Evolutionary conservation across 2,797 vertebrate genomes (phyloP).

Genomic region (Myioborus melanocephalus): DNA sequence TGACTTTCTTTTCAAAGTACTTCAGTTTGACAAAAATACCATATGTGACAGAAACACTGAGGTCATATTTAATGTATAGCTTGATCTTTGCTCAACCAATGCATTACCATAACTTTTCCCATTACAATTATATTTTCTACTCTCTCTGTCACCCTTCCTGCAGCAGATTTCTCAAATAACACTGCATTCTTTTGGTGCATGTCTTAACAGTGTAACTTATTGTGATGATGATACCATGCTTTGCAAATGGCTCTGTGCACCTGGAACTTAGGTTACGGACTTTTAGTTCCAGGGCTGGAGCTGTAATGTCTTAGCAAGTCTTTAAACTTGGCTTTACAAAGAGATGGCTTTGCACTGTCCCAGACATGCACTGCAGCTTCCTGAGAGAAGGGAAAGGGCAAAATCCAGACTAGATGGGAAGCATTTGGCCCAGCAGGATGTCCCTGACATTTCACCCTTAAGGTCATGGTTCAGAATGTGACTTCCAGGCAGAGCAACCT

Average conservation of each 20-base stretch:
- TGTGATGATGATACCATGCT: constrained; percentile 51
- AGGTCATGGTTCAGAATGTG: constrained; percentile 67
- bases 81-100: neutral
- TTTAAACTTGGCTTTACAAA: constrained; percentile 61
- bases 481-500: constrained; percentile 61
- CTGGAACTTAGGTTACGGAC: constrained; percentile 58
- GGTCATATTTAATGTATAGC: neutral
- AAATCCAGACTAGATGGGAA: constrained; percentile 64
- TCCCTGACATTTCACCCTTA: constrained; percentile 43
- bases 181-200: constrained; percentile 9
- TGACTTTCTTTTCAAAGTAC: neutral
- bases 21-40: neutral
- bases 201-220: constrained; percentile 40
- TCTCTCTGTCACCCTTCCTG: neutral
- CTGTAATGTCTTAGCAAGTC: constrained; percentile 53
- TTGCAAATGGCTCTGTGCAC: constrained; percentile 28
- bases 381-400: constrained; percentile 65
- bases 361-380: constrained; percentile 45
- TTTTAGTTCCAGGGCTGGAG: constrained; percentile 53
- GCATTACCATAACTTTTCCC: neutral
- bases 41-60: neutral
- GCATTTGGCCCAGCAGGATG: constrained; percentile 63
- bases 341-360: neutral
- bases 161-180: constrained; percentile 39
- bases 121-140: constrained; percentile 34